Conservation (phyloP, 2,113 vertebrate genomes). For the Catagonus wagneri region DNA sequence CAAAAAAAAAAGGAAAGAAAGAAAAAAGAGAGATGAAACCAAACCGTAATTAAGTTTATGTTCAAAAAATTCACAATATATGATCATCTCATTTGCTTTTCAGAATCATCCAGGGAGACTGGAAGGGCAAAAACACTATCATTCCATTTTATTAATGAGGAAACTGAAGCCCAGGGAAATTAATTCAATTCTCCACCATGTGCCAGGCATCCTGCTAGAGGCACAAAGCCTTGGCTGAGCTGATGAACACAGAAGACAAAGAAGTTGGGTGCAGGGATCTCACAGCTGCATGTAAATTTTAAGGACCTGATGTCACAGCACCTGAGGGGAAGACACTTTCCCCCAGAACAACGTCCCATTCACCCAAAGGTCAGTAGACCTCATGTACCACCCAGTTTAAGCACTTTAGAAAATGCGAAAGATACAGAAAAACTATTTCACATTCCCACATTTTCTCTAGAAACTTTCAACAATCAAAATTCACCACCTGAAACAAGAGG, state of each 20-base stretch:
- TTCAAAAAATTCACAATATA: not conserved
- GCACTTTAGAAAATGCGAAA: conserved; percentile 33
- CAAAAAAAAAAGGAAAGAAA: too few relatives aligned
- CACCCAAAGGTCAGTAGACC: not conserved
- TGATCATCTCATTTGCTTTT: not conserved
- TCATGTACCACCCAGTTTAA: not conserved
- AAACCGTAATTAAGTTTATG: conserved; percentile 1
- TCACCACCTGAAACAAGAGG: not conserved
- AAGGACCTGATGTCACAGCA: not conserved
- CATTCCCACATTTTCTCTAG: not conserved
- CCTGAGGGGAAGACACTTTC: not conserved
- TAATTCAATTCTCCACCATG: not conserved
- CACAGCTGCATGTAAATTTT: not conserved
- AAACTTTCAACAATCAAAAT: conserved; percentile 30
- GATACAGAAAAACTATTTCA: not conserved
- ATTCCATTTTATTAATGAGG: not conserved
- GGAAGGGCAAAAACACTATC: not conserved
- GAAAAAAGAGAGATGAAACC: too few relatives aligned
- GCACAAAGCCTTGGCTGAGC: not conserved
- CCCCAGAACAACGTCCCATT: not conserved
- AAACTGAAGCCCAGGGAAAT: not conserved
- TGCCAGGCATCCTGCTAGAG: not conserved
- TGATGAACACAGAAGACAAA: not conserved
- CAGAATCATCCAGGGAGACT: not conserved
- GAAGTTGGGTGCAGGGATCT: not conserved